Evolutionary conservation across 2,888 invertebrate species (phyloP), one percentile per base, ranked within the genome.

Genomic region (Caenorhabditis auriculariae): DNA sequence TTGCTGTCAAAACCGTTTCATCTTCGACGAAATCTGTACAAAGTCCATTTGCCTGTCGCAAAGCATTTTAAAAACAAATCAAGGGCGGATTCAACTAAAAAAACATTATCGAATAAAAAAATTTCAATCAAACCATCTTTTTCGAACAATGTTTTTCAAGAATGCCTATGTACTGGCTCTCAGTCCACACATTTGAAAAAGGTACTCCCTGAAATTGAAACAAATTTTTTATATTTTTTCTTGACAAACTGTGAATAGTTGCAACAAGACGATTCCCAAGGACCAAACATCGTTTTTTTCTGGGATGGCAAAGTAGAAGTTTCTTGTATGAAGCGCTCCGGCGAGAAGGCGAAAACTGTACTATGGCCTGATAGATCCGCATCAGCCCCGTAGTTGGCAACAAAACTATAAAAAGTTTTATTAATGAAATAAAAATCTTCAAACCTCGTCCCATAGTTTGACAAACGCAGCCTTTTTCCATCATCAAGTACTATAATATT

Each of bases 221-320:
- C 3, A 5, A 23, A 19, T 24, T 29, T 27, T 28, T 15, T 54
- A 80, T 4, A 39, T 38, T 27, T 49, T 39, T 2, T 7, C 3
- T 15, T 83, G 57, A 89, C 60, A 41, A 9, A 69, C 71, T 55
- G 53, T 39, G 35, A 54, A 84, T 4, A 91, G 83, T 83, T 95
- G 93, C 0, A 90, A 85, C 29, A 94, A 82, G 58, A 95, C 88
- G 57, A 96, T 88, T n/a, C 93, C 96, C 59, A 93, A 84, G 1
- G 92, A 89, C 96, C 96, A 98, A 27, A 93, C 87, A 83, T 98
- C 96, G 19, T 89, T 88, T 82, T 91, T 89, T 0, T 88, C 87
- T 46, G 90, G 89, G 19, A 78, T 79, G 4, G 72, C 44, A 15
- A 41, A 21, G 4, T 29, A 17, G 38, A 17, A 27, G 6, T 6